Evolutionary conservation across 2,888 invertebrate species (phyloP).

Genomic region (Drosophila tanythrix): DNA sequence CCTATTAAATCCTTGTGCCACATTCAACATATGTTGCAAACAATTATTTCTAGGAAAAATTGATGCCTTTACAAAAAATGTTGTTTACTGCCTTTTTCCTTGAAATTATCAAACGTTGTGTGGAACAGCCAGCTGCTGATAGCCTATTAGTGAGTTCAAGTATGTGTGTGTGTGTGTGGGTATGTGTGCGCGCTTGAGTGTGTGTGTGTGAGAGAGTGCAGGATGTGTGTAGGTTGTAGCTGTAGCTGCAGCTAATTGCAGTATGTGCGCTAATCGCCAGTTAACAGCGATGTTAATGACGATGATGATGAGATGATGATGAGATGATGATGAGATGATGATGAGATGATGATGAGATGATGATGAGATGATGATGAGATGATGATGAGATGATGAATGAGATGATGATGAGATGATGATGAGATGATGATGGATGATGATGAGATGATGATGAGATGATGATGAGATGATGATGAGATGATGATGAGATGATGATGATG

Average conservation of each 20-base stretch:
- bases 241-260: slow-evolving; percentile 60
- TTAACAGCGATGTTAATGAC: slow-evolving; percentile 29
- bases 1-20: background rate
- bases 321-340: background rate
- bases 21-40: background rate
- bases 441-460: too few relatives aligned
- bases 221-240: slow-evolving; percentile 21
- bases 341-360: too few relatives aligned
- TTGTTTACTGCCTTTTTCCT: background rate
- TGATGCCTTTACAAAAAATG: background rate
- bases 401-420: slow-evolving; percentile 17
- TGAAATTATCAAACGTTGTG: slow-evolving; percentile 31
- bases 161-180: slow-evolving; percentile 7
- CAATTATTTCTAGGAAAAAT: background rate
- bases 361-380: too few relatives aligned
- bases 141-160: slow-evolving; percentile 49
- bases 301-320: slow-evolving; percentile 27
- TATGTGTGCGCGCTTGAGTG: background rate
- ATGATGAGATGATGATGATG: too few relatives aligned
- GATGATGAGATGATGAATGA: too few relatives aligned
- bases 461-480: too few relatives aligned
- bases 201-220: slow-evolving; percentile 19
- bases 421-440: slow-evolving; percentile 3
- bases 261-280: slow-evolving; percentile 40
- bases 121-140: slow-evolving; percentile 32